A percentile compares a stretch with the other conserved stretches of the same genome.
phyloP scores from a whole-genome alignment of 2,888 invertebrate genomes.

The Gonocerus acuteangulatus region DNA sequence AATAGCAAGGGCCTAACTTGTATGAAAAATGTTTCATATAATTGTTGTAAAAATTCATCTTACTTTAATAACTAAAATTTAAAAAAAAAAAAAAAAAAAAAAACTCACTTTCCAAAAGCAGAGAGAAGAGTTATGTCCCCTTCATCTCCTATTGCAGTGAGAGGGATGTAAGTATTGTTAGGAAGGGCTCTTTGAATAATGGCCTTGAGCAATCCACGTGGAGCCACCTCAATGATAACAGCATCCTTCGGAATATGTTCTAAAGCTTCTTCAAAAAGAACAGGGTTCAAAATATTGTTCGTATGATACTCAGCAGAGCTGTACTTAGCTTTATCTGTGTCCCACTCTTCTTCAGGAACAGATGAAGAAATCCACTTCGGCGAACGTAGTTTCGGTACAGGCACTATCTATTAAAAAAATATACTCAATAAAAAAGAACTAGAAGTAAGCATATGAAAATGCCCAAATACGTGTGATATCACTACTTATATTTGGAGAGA shows the following conservation, averaged over 20 bases:
- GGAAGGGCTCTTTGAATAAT: slow-evolving; percentile 51
- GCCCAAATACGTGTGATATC: no score
- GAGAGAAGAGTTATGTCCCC: slow-evolving; percentile 49
- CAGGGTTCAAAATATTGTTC: slow-evolving; percentile 49
- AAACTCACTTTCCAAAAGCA: slow-evolving; percentile 56
- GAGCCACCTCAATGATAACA: slow-evolving; percentile 54
- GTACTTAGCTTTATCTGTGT: slow-evolving; percentile 44
- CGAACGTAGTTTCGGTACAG: slow-evolving; percentile 45
- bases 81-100: background rate
- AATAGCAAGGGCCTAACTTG: no score
- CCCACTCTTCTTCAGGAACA: slow-evolving; percentile 47
- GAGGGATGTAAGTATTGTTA: slow-evolving; percentile 48
- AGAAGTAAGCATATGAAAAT: no score
- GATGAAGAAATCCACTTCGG: slow-evolving; percentile 53
- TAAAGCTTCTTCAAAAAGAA: slow-evolving; percentile 52
- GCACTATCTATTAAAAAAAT: slow-evolving; percentile 44
- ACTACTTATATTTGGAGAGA: no score
- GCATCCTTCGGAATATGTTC: slow-evolving; percentile 52
- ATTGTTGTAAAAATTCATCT: no score
- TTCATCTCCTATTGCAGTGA: slow-evolving; percentile 49
- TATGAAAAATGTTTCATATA: no score
- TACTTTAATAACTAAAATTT: no score
- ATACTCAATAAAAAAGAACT: background rate
- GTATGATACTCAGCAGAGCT: slow-evolving; percentile 53
- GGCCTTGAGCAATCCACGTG: slow-evolving; percentile 55